Conservation (phyloP, 2,113 vertebrate species). For the Ceyx melanurus region DNA sequence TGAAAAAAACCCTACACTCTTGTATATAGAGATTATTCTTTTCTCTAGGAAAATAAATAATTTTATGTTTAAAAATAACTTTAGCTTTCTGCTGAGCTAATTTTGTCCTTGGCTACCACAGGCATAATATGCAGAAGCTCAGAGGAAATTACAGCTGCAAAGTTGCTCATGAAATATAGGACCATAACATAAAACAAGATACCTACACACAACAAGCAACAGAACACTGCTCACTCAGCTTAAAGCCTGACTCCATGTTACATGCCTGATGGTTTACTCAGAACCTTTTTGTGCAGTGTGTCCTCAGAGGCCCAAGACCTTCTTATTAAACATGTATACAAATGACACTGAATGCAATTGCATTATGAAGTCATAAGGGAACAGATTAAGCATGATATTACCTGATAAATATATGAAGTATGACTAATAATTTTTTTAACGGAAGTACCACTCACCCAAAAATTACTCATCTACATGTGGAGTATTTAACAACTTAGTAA, state of each 20-base stretch:
- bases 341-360: neutral
- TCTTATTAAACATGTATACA: neutral
- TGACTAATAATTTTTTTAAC: neutral
- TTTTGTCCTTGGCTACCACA: neutral
- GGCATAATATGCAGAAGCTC: neutral
- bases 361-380: neutral
- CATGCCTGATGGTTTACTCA: neutral
- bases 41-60: neutral
- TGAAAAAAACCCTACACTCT: neutral
- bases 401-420: neutral
- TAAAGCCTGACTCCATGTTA: neutral
- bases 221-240: neutral
- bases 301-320: neutral
- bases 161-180: neutral
- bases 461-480: neutral
- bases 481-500: neutral
- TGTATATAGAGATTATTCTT: neutral
- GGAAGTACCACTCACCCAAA: neutral
- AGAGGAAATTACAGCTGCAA: neutral
- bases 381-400: neutral
- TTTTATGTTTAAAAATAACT: neutral
- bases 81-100: neutral
- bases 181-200: neutral
- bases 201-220: neutral
- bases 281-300: neutral